A percentile compares a stretch with the other conserved stretches of the same genome.
These are phyloP conservation scores for Xanthorhoe spadicearia DNA, from an alignment of 2,888 invertebrate genomes.

Conservation along the genomic window DNA sequence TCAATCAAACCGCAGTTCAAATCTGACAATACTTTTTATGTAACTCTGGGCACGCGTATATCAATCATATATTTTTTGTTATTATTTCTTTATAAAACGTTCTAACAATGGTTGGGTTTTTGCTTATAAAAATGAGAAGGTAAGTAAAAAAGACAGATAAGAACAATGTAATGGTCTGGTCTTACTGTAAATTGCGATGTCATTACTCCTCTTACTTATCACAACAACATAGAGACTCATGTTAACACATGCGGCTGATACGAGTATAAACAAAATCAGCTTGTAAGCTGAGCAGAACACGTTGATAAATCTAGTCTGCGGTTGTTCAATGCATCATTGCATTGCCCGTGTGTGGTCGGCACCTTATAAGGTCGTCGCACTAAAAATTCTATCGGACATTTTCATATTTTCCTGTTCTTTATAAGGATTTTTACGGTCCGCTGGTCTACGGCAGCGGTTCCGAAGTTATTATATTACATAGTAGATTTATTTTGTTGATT, in stretches of 20 bases:
- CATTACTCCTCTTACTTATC: slow-evolving; percentile 29
- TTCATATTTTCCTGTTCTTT: slow-evolving; percentile 50
- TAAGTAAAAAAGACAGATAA: slow-evolving; percentile 5
- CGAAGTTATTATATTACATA: slow-evolving; percentile 44
- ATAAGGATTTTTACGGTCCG: slow-evolving; percentile 50
- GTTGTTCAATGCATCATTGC: slow-evolving; percentile 59
- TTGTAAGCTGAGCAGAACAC: slow-evolving; percentile 59
- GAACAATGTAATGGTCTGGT: slow-evolving; percentile 11
- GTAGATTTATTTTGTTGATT: slow-evolving; percentile 42
- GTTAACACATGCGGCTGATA: slow-evolving; percentile 40
- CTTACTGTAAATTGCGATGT: slow-evolving; percentile 19
- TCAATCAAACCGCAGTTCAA: slow-evolving; percentile 6
- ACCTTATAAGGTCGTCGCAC: slow-evolving; percentile 50
- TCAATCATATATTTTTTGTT: slow-evolving; percentile 35
- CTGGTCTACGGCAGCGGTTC: slow-evolving; percentile 39
- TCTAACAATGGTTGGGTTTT: slow-evolving; percentile 26
- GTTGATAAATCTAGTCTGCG: slow-evolving; percentile 65
- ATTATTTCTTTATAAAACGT: slow-evolving; percentile 29
- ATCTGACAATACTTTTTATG: slow-evolving; percentile 6
- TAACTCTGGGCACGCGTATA: slow-evolving; percentile 3
- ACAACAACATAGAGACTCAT: slow-evolving; percentile 29
- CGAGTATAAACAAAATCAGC: slow-evolving; percentile 69
- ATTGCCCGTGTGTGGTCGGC: slow-evolving; percentile 54
- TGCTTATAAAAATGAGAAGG: slow-evolving; percentile 6
- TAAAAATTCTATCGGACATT: slow-evolving; percentile 47